Percentiles rank a stretch among this genome's conserved stretches.
Evolutionary conservation across 2,888 invertebrate species (phyloP).

Genomic region (Drosophila niveifrons): DNA sequence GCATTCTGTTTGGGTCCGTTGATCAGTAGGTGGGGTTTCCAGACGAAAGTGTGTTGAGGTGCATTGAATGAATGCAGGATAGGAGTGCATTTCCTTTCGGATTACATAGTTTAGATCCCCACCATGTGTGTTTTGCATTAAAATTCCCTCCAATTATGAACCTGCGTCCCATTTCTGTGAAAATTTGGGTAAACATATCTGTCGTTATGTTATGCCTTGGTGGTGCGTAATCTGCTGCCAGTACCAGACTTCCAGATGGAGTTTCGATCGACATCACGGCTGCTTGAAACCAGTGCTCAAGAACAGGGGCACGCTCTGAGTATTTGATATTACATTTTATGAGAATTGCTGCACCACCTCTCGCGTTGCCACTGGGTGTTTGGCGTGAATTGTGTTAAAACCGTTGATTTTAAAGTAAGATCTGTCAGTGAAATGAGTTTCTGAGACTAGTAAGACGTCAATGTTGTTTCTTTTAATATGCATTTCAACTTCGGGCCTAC

Average conservation of each 20-base stretch:
- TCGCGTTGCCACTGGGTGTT: too few species aligned
- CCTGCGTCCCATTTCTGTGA: not conserved
- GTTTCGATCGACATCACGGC: not conserved
- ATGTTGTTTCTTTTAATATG: too few species aligned
- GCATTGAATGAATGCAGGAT: not conserved
- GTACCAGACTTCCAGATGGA: not conserved
- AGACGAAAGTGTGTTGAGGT: not conserved
- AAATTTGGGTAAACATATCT: conserved; percentile 6
- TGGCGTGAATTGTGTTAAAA: too few species aligned
- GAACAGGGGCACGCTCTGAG: too few species aligned
- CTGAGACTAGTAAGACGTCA: too few species aligned
- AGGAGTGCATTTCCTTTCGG: conserved; percentile 7
- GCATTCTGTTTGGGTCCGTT: conserved; percentile 7
- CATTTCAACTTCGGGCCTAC: too few species aligned
- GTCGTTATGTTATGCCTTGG: not conserved
- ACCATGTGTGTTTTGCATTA: conserved; percentile 10
- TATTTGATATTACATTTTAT: too few species aligned
- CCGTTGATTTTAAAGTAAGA: too few species aligned
- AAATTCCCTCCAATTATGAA: conserved; percentile 3
- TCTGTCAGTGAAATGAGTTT: too few species aligned
- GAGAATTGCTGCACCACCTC: too few species aligned
- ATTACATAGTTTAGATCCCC: conserved; percentile 9
- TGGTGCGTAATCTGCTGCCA: conserved; percentile 4
- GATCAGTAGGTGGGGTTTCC: conserved; percentile 14
- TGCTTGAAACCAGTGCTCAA: too few species aligned